Percentiles rank a stretch among this genome's conserved stretches.
Conservation (phyloP, 2,797 vertebrate species). For the Stomatorhinus walkeri region DNA sequence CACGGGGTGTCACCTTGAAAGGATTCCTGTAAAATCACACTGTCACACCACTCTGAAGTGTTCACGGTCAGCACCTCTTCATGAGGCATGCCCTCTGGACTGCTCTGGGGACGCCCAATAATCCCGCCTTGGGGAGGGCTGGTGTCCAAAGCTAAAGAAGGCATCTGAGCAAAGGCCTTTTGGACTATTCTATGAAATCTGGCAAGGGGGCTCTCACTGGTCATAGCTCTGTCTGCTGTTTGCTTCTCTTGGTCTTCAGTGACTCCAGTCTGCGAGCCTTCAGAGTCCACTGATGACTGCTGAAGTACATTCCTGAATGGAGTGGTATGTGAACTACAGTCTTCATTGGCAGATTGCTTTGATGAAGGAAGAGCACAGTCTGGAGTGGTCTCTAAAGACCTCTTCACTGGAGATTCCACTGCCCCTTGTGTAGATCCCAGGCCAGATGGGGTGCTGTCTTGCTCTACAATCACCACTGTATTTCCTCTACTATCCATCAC, state of each 20-base stretch:
- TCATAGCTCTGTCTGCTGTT: slow-evolving; percentile 12
- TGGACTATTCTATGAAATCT: slow-evolving; percentile 37
- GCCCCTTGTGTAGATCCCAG: neutral
- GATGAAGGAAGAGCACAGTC: slow-evolving; percentile 3
- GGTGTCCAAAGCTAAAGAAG: slow-evolving; percentile 40
- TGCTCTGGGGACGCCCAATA: slow-evolving; percentile 36
- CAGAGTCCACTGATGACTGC: slow-evolving; percentile 25
- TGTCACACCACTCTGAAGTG: slow-evolving; percentile 46
- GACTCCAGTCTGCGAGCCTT: neutral
- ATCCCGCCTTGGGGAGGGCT: slow-evolving; percentile 37
- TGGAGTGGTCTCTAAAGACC: slow-evolving; percentile 8
- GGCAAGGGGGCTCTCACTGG: neutral
- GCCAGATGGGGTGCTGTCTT: slow-evolving; percentile 3
- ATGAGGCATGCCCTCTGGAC: slow-evolving; percentile 34
- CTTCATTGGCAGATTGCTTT: neutral
- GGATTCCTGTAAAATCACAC: slow-evolving; percentile 32
- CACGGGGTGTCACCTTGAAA: slow-evolving; percentile 5
- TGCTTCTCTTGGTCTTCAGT: neutral
- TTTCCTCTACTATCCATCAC: neutral
- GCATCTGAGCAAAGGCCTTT: slow-evolving; percentile 32
- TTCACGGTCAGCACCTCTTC: slow-evolving; percentile 52
- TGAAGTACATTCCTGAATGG: neutral
- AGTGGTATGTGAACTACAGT: neutral
- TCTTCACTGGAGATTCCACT: neutral
- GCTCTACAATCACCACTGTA: neutral